A percentile compares a stretch with the other conserved stretches of the same genome.
Evolutionary conservation across 2,113 vertebrate genomes (phyloP).

Genomic region (Phasianus colchicus): DNA sequence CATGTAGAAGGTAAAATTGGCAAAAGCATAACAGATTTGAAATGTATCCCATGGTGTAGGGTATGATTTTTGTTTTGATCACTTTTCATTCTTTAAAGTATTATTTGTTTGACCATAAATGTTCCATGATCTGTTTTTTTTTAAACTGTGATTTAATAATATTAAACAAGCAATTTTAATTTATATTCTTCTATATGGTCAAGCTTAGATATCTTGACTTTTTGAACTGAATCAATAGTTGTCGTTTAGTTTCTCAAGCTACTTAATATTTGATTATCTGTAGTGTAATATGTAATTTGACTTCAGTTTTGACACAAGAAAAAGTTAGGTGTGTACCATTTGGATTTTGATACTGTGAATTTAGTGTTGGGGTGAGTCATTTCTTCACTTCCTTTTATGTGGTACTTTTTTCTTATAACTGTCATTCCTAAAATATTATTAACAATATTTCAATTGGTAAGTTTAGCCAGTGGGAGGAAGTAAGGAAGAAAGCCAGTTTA

Average conservation of each 20-base stretch:
- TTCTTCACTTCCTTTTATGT: slow-evolving; percentile 44
- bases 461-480: slow-evolving; percentile 10
- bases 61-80: slow-evolving; percentile 82
- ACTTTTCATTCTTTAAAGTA: slow-evolving; percentile 83
- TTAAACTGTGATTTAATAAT: slow-evolving; percentile 72
- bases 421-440: slow-evolving; percentile 1
- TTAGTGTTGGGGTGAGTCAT: slow-evolving; percentile 51
- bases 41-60: slow-evolving; percentile 84
- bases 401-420: slow-evolving; percentile 9
- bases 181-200: slow-evolving; percentile 69
- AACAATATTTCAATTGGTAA: not conserved
- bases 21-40: slow-evolving; percentile 82
- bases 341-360: slow-evolving; percentile 60
- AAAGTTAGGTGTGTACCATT: slow-evolving; percentile 62
- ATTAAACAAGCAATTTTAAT: slow-evolving; percentile 65
- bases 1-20: slow-evolving; percentile 97
- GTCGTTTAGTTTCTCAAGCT: slow-evolving; percentile 70
- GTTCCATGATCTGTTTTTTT: slow-evolving; percentile 82
- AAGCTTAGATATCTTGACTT: slow-evolving; percentile 63
- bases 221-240: slow-evolving; percentile 68
- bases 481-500: slow-evolving; percentile 61
- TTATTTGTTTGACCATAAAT: slow-evolving; percentile 81
- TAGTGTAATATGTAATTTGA: slow-evolving; percentile 55
- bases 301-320: slow-evolving; percentile 64
- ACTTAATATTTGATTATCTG: slow-evolving; percentile 65